Conservation (phyloP, 2,888 invertebrate genomes). For the Acleris emargana region DNA sequence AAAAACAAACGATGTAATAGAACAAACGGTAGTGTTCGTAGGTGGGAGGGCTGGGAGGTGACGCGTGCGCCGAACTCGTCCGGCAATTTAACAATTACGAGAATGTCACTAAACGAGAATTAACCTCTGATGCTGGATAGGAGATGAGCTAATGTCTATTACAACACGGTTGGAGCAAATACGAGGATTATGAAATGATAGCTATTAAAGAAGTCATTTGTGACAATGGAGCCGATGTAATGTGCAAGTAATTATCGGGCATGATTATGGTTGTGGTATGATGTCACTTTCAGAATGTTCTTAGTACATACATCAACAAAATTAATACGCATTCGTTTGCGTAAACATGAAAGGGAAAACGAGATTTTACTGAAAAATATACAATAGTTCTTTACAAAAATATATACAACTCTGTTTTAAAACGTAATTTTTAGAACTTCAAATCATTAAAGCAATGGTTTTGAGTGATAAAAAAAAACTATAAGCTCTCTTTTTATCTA, state of each 20-base stretch:
- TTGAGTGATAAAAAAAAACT: too few species aligned
- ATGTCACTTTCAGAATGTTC: background rate
- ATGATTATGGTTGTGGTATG: conserved; percentile 1
- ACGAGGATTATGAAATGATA: conserved; percentile 15
- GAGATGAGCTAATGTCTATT: conserved; percentile 43
- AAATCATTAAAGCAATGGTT: too few species aligned
- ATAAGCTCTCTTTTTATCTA: too few species aligned
- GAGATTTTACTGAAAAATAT: too few species aligned
- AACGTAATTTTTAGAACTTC: too few species aligned
- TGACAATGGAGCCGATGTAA: conserved; percentile 13
- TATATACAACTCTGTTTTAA: too few species aligned
- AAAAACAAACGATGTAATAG: conserved; percentile 13
- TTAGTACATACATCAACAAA: background rate
- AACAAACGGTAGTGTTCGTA: conserved; percentile 41
- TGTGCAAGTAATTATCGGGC: conserved; percentile 7
- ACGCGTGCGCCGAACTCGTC: conserved; percentile 63
- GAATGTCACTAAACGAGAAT: conserved; percentile 52
- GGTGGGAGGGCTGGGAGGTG: conserved; percentile 59
- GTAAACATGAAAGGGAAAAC: too few species aligned
- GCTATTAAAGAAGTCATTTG: conserved; percentile 15
- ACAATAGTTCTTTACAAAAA: too few species aligned
- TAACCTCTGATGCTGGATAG: conserved; percentile 54
- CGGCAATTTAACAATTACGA: conserved; percentile 76
- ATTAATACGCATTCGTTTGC: background rate
- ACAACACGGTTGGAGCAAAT: conserved; percentile 29